These are phyloP conservation scores for Heliothis virescens DNA, from an alignment of 1,140 invertebrate genomes.

Conservation along the genomic window DNA sequence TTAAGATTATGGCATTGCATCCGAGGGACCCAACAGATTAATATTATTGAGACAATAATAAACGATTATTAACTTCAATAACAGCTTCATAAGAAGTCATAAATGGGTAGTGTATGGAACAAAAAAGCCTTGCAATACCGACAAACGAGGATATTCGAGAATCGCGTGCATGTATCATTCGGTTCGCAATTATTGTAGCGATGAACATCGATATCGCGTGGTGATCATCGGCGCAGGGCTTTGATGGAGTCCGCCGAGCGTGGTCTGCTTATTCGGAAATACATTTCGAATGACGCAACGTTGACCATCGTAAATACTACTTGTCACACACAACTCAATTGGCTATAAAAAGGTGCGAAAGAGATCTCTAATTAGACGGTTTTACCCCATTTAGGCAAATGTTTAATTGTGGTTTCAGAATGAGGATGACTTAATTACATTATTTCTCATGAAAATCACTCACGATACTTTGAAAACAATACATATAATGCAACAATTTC, in stretches of 20 bases:
- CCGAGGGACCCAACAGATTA: neutral
- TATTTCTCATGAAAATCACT: neutral
- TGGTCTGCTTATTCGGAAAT: slow-evolving; percentile 40
- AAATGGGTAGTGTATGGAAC: slow-evolving; percentile 44
- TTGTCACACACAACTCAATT: slow-evolving; percentile 33
- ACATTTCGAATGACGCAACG: slow-evolving; percentile 24
- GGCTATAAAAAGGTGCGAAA: slow-evolving; percentile 7
- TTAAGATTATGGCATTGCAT: slow-evolving; percentile 2
- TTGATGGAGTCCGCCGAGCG: slow-evolving; percentile 55
- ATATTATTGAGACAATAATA: slow-evolving; percentile 6
- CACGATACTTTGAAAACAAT: neutral
- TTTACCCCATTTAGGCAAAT: neutral
- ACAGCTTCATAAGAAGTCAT: slow-evolving; percentile 62
- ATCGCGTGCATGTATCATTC: slow-evolving; percentile 81
- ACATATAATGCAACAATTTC: neutral
- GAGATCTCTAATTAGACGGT: neutral
- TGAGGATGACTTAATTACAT: neutral
- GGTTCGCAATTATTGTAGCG: slow-evolving; percentile 78
- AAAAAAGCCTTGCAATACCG: slow-evolving; percentile 54
- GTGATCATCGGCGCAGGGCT: slow-evolving; percentile 62
- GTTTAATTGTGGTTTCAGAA: neutral
- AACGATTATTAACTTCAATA: slow-evolving; percentile 43
- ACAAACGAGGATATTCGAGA: slow-evolving; percentile 59
- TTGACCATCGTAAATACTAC: slow-evolving; percentile 24
- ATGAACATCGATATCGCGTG: slow-evolving; percentile 80